Evolutionary conservation across 2,888 invertebrate genomes (phyloP), one percentile per base, ranked within the genome.

Genomic region (Dorcus parallelipipedus): DNA sequence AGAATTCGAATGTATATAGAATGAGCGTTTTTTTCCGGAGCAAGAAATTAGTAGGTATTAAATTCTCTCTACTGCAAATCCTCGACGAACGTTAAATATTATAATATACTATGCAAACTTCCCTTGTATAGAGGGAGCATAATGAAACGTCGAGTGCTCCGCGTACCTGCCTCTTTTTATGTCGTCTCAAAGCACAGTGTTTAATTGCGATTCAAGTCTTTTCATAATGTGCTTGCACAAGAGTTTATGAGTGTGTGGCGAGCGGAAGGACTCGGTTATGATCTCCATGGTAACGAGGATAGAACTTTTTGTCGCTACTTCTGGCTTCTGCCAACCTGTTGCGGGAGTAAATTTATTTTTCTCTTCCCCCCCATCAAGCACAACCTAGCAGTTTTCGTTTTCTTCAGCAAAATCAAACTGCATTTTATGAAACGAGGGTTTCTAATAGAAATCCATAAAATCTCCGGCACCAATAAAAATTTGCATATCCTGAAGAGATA

Each of bases 341-440:
- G 66, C 66, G 14, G 60, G 53, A 49, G 49, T 60, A 60, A 64
- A 62, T 62, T 64, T 64, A 64, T 64, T 62, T 64, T 60, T 61
- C 60, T 56, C 50, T 56, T 58, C 55, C 61, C 14, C 14, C 61
- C 62, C 62, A 56, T 60, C 64, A 64, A 64, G 52, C 60, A 58
- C 60, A 60, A 56, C 54, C 61, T 59, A 55, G 60, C 60, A 64
- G 62, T 64, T 64, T 63, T 64, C 63, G 61, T 63, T 64, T 64
- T 63, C 64, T 61, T 61, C 58, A 58, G 58, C 7, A 33, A 33
- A 33, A 33, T 33, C 26, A 5, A 33, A 33, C 3, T 33, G 6
- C 26, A 33, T 20, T 20, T 3, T 20, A 20, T 20, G 20, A 20
- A 6, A 33, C 26, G 7, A 4, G 26, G 26, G 3, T 33, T 7